These are phyloP conservation scores for Panagrolaimus sp. DNA, from an alignment of 1,140 invertebrate species.

Conservation along the genomic window DNA sequence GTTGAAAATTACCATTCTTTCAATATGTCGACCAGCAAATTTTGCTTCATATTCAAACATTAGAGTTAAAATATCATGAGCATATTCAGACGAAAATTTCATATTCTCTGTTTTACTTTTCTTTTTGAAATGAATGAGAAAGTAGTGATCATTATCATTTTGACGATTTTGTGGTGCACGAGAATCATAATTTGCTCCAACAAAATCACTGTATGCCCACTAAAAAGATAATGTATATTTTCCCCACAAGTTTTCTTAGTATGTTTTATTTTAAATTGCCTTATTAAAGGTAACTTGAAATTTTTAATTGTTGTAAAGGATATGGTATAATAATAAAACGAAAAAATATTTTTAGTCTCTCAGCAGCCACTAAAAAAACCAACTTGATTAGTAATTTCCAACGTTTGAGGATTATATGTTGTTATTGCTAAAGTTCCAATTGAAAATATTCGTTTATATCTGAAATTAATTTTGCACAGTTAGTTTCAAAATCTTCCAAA, in stretches of 20 bases:
- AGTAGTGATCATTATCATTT: slow-evolving; percentile 65
- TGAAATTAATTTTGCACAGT: no score
- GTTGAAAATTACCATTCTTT: slow-evolving; percentile 34
- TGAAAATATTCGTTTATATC: slow-evolving; percentile 94
- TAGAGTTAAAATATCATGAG: slow-evolving; percentile 82
- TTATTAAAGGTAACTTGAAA: no score
- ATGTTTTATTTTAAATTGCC: no score
- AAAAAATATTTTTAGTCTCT: no score
- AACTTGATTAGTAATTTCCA: slow-evolving; percentile 89
- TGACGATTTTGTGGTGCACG: slow-evolving; percentile 30
- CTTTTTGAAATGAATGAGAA: slow-evolving; percentile 79
- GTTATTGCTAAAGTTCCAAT: slow-evolving; percentile 89
- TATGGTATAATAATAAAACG: no score
- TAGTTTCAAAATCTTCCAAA: slow-evolving; percentile 63
- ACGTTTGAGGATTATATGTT: slow-evolving; percentile 85
- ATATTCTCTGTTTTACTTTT: slow-evolving; percentile 82
- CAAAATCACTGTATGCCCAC: slow-evolving; percentile 64
- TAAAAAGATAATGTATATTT: slow-evolving; percentile 59
- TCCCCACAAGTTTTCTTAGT: no score
- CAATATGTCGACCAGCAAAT: slow-evolving; percentile 27
- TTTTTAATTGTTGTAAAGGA: no score
- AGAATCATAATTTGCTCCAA: slow-evolving; percentile 15
- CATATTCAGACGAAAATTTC: slow-evolving; percentile 92
- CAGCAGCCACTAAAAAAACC: no score
- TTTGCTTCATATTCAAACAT: slow-evolving; percentile 69